Evolutionary conservation across 2,113 vertebrate genomes (phyloP), one percentile per base, ranked within the genome.

Genomic region (Menidia beryllina): DNA sequence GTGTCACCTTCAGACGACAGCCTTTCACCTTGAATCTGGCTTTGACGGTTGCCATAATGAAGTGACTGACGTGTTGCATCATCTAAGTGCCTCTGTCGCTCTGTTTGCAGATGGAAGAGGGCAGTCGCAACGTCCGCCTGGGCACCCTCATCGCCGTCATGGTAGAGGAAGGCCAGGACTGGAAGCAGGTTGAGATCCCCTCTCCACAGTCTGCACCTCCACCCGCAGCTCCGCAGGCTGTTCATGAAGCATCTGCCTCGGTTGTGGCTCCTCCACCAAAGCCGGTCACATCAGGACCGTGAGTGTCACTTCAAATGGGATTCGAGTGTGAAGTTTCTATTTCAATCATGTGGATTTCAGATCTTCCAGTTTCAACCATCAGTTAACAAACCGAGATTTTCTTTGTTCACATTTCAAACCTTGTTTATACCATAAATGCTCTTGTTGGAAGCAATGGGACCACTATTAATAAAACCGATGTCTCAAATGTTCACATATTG

Each of bases 131-230:
- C 5, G 82, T 99, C 9, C 93, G 74, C 13, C 92, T 99, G 52
- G 97, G 98, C 14, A 92, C 95, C 0, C 87, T 97, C 45, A 98
- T 99, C 23, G 95, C 95, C 50, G 91, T 98, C 62, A 93, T 99
- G 86, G 97, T 98, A 68, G 96, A 95, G 74, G 97, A 98, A 93
- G 97, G 96, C 62, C 91, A 96, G 90, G 97, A 99, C 88, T 99
- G 96, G 96, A 97, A 95, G 64, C 90, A 95, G 51, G 96, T 97
- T 71, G 95, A 98, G 84, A 88, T 97, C 50, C 96, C 96, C 25
- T 71, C 91, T 85, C 89, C 92, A 48, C 51, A 34, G 23, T 72
- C 63, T 56, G 78, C 67, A 50, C 76, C 84, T 15, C 45, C 82
- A 69, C 54, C 86, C 56, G 26, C 85, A 52, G 48, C 89, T 49